Percentiles rank a stretch among this genome's conserved stretches.
These are phyloP conservation scores for Harpagoxenus sublaevis DNA, from an alignment of 2,888 invertebrate genomes.

Conservation along the genomic window DNA sequence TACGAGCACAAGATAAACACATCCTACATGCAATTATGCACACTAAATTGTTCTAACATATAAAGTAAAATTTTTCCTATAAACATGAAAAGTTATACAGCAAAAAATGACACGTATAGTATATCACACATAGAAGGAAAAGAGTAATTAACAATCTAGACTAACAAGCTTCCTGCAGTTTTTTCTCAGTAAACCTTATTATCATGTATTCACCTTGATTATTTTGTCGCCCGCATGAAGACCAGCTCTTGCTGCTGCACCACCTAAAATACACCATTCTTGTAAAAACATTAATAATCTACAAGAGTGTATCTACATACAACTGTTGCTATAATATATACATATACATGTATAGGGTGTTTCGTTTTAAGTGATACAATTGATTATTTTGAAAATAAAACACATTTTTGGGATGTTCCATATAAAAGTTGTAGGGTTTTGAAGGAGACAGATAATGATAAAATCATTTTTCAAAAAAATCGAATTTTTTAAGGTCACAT, in stretches of 20 bases:
- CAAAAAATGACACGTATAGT: neutral
- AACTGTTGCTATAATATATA: no score
- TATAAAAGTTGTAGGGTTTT: no score
- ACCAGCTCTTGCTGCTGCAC: slow-evolving; percentile 97
- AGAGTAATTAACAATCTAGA: neutral
- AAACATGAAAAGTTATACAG: neutral
- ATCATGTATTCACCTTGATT: slow-evolving; percentile 90
- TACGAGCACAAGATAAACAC: slow-evolving; percentile 23
- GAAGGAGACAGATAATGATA: no score
- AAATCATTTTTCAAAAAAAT: no score
- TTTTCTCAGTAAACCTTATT: neutral
- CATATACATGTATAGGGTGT: no score
- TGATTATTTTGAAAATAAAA: no score
- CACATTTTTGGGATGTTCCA: no score
- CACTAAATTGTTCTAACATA: neutral
- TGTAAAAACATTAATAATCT: neutral
- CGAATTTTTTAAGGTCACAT: no score
- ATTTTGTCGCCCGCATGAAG: slow-evolving; percentile 97
- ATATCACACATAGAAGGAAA: neutral
- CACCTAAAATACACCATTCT: slow-evolving; percentile 88
- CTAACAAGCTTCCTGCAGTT: neutral
- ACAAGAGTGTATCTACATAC: neutral
- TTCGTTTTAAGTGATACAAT: no score
- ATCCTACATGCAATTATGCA: slow-evolving; percentile 5
- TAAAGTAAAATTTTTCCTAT: neutral